Evolutionary conservation across 2,888 invertebrate species (phyloP), one percentile per base, ranked within the genome.

Genomic region (Tinea trinotella): DNA sequence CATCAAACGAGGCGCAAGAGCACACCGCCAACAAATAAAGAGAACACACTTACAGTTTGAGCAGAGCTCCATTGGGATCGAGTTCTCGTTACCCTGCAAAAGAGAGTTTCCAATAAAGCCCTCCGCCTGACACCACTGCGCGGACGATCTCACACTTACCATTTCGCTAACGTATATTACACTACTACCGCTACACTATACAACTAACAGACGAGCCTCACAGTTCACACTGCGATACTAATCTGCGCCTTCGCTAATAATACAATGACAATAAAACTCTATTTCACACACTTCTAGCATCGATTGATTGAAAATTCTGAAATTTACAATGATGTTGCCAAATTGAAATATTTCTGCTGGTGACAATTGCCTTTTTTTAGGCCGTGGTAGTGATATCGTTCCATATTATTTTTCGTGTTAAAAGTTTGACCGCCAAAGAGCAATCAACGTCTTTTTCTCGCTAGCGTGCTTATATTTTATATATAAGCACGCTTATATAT

Each of bases 1-100:
- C n/a, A n/a, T 30, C 9, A 30, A 30, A 6, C 9, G 34, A 30
- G 9, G 6, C 34, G 6, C 7, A 7, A 30, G 9, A n/a, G 19
- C 48, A 48, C 18, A 17, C 18, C 9, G 19, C 17, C 5, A 46
- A 3, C 3, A 13, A 46, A 6, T n/a, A 10, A 7, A 7, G 2
- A 30, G 1, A 7, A 30, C 30, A 30, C 81, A 93, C 95, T 94
- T 88, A 95, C 95, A 96, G 78, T 96, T 97, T 77, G 96, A 95
- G 91, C 97, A 97, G 68, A 97, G 92, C 90, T 97, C 97, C 95
- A 97, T 95, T 66, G 97, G 96, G 76, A 97, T 91, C 66, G 96
- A 96, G 76, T 92, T 93, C 89, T 97, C 97, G 88, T 97, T 97
- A 86, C 97, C 97, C 97, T 97, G 50, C 22, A 50, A 50, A 5